A percentile compares a stretch with the other conserved stretches of the same genome.
phyloP scores from a whole-genome alignment of 2,888 invertebrate genomes.

The Teleiodes luculella region DNA sequence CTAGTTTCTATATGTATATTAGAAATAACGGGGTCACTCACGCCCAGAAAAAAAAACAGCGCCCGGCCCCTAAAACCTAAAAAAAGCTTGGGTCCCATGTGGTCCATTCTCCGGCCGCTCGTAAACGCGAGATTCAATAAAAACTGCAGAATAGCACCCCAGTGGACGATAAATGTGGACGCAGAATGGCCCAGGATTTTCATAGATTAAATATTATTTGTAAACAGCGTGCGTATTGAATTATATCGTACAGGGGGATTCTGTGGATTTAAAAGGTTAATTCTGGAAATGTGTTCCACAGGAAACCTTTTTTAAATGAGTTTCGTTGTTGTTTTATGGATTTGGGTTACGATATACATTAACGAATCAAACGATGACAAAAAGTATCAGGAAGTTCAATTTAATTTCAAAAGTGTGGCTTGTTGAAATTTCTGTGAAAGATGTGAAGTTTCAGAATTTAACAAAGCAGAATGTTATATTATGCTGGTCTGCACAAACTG shows the following conservation, averaged over 20 bases:
- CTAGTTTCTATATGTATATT: too few species aligned
- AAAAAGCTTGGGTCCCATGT: constrained; percentile 30
- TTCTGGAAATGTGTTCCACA: not conserved
- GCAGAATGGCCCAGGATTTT: constrained; percentile 38
- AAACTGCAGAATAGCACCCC: constrained; percentile 39
- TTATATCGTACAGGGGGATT: constrained; percentile 7
- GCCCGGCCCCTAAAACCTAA: not conserved
- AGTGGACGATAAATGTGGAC: constrained; percentile 48
- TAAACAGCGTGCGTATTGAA: constrained; percentile 30
- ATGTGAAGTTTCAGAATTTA: too few species aligned
- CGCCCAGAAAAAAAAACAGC: not conserved
- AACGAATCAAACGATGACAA: too few species aligned
- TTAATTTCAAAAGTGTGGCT: too few species aligned
- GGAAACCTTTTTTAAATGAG: too few species aligned
- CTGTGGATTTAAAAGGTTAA: not conserved
- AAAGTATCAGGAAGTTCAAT: too few species aligned
- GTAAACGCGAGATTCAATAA: constrained; percentile 17
- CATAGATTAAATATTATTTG: constrained; percentile 45
- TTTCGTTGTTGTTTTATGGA: too few species aligned
- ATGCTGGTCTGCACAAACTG: too few species aligned
- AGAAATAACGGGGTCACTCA: not conserved
- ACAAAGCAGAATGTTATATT: too few species aligned
- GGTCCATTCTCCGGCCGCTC: constrained; percentile 26
- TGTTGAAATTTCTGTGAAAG: too few species aligned
- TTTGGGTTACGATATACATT: too few species aligned